Percentiles rank a stretch among this genome's conserved stretches.
These are phyloP conservation scores for Odocoileus virginianus DNA, from an alignment of 2,113 vertebrate genomes.

Conservation along the genomic window DNA sequence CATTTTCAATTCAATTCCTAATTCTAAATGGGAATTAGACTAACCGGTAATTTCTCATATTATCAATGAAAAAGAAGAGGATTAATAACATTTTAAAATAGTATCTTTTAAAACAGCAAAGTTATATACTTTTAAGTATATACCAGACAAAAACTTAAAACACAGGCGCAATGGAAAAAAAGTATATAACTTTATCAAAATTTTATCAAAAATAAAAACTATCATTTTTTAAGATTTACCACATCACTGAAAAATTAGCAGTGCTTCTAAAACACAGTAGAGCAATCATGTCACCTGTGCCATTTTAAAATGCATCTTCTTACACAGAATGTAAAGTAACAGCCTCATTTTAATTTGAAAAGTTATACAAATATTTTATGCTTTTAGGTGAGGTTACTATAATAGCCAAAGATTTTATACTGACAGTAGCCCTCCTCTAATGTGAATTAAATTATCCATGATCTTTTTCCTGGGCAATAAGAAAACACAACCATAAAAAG, in stretches of 20 bases:
- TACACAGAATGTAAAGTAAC: not conserved
- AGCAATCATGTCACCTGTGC: not conserved
- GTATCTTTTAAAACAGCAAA: not conserved
- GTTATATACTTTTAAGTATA: not conserved
- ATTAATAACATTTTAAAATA: not conserved
- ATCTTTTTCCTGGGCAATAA: not conserved
- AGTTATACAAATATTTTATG: not conserved
- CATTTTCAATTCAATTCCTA: not conserved
- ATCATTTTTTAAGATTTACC: not conserved
- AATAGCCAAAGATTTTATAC: not conserved
- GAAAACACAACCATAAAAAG: not conserved
- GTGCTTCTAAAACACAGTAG: not conserved
- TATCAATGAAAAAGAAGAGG: not conserved
- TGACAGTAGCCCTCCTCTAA: not conserved
- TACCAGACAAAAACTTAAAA: slow-evolving; percentile 20
- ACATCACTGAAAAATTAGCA: slow-evolving; percentile 19
- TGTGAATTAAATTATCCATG: not conserved
- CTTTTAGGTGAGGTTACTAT: not conserved
- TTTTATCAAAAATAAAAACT: not conserved
- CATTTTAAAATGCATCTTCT: not conserved
- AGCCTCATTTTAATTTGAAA: not conserved
- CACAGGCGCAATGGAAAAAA: not conserved
- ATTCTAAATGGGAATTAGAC: slow-evolving; percentile 8
- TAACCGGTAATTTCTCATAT: not conserved
- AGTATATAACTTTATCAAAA: not conserved